phyloP scores from a whole-genome alignment of 2,797 vertebrate genomes.

The Kryptolebias ocellatus region DNA sequence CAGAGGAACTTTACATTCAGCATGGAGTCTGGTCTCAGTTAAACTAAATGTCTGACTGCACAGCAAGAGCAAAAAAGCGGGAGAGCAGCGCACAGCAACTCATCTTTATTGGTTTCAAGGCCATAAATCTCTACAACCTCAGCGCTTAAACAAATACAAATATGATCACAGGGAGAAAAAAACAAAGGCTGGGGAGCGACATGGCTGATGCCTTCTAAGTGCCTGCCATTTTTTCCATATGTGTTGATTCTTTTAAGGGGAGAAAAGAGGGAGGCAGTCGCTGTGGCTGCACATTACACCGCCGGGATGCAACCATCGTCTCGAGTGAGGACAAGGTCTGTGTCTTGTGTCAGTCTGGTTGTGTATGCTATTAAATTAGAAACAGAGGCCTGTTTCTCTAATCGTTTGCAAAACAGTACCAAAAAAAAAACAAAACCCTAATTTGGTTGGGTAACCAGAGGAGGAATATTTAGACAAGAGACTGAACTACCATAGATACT shows the following conservation, averaged over 20 bases:
- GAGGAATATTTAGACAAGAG: conserved; percentile 22
- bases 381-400: conserved; percentile 40
- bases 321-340: conserved; percentile 52
- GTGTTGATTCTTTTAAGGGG: conserved; percentile 77
- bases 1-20: conserved; percentile 44
- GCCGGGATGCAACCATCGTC: conserved; percentile 50
- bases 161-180: conserved; percentile 78
- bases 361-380: conserved; percentile 51
- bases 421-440: conserved; percentile 15
- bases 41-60: conserved; percentile 38
- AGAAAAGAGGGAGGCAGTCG: conserved; percentile 55
- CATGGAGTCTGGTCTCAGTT: conserved; percentile 41
- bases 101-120: conserved; percentile 75
- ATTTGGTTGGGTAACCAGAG: conserved; percentile 28
- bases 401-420: conserved; percentile 36
- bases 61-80: conserved; percentile 35
- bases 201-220: conserved; percentile 73
- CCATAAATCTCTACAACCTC: conserved; percentile 68
- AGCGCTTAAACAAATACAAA: conserved; percentile 81
- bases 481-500: conserved; percentile 25
- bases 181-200: conserved; percentile 67
- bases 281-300: conserved; percentile 48
- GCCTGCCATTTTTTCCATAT: conserved; percentile 74
- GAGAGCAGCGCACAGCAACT: conserved; percentile 59
- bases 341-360: conserved; percentile 60